A percentile compares a stretch with the other conserved stretches of the same genome.
These are phyloP conservation scores for Myanophis thanlyinensis DNA, from an alignment of 2,113 vertebrate species.

Conservation along the genomic window DNA sequence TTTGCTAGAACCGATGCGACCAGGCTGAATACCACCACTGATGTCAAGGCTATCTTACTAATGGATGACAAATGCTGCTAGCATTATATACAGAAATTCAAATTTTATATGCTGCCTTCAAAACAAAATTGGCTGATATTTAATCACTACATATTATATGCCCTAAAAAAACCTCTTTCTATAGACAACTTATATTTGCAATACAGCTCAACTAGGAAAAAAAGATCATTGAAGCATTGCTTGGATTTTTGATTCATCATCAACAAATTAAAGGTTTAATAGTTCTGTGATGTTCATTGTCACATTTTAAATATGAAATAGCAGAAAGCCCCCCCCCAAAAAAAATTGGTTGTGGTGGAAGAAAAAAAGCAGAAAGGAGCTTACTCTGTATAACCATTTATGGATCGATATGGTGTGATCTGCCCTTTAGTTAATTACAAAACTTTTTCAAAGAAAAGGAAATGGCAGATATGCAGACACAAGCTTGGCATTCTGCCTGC, in stretches of 20 bases:
- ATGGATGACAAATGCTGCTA: background rate
- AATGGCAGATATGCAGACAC: conserved; percentile 54
- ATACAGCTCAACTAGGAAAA: conserved; percentile 8
- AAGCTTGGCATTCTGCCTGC: conserved; percentile 53
- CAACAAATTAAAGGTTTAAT: conserved; percentile 18
- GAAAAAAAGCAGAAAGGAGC: conserved; percentile 48
- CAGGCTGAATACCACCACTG: no score
- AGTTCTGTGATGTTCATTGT: conserved; percentile 1
- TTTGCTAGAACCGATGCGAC: no score
- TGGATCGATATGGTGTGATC: conserved; percentile 23
- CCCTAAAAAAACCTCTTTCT: background rate
- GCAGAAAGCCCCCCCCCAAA: conserved; percentile 15
- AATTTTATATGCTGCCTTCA: background rate
- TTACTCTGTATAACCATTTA: conserved; percentile 11
- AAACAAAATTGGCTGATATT: background rate
- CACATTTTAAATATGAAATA: conserved; percentile 4
- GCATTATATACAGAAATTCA: background rate
- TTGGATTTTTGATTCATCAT: conserved; percentile 29
- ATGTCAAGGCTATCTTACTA: background rate
- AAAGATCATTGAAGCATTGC: conserved; percentile 10
- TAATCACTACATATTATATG: background rate
- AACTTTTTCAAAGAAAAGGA: conserved; percentile 49
- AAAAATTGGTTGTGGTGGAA: conserved; percentile 25
- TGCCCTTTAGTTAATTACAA: conserved; percentile 57
- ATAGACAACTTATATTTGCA: conserved; percentile 8